A percentile compares a stretch with the other conserved stretches of the same genome.
phyloP scores from a whole-genome alignment of 2,888 invertebrate genomes.

The Empis livida region DNA sequence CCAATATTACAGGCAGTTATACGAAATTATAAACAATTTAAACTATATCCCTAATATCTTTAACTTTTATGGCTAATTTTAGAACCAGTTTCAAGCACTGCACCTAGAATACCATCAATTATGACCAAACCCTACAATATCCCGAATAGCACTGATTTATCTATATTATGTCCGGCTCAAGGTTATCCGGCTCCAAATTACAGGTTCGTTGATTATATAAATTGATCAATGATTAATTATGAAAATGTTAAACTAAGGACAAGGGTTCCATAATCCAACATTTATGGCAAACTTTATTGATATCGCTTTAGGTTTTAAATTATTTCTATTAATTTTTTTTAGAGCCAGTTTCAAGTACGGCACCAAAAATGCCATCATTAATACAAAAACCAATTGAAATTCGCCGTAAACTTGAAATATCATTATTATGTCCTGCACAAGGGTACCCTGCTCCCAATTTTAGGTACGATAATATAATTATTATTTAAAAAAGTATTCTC shows the following conservation, averaged over 20 bases:
- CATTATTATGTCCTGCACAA: conserved; percentile 58
- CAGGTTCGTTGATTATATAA: conserved; percentile 26
- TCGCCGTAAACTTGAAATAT: conserved; percentile 19
- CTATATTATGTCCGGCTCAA: conserved; percentile 54
- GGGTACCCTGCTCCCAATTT: conserved; percentile 60
- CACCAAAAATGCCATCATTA: conserved; percentile 38
- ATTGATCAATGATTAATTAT: too few species aligned
- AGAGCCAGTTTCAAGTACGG: conserved; percentile 41
- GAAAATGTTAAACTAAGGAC: neutral
- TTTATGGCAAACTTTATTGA: too few species aligned
- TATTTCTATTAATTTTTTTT: neutral
- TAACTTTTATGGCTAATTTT: neutral
- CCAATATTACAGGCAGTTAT: conserved; percentile 3
- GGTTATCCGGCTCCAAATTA: conserved; percentile 19
- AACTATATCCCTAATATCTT: neutral
- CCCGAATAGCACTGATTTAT: conserved; percentile 19
- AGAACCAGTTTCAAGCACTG: conserved; percentile 15
- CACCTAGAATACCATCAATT: conserved; percentile 38
- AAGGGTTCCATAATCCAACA: too few species aligned
- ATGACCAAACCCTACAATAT: conserved; percentile 30
- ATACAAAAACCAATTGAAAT: conserved; percentile 31
- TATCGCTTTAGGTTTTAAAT: too few species aligned
- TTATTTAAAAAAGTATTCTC: too few species aligned
- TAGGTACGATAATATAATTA: conserved; percentile 39
- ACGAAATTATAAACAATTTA: too few species aligned